phyloP scores from a whole-genome alignment of 2,888 invertebrate genomes.

The Yponomeuta plumbellus region DNA sequence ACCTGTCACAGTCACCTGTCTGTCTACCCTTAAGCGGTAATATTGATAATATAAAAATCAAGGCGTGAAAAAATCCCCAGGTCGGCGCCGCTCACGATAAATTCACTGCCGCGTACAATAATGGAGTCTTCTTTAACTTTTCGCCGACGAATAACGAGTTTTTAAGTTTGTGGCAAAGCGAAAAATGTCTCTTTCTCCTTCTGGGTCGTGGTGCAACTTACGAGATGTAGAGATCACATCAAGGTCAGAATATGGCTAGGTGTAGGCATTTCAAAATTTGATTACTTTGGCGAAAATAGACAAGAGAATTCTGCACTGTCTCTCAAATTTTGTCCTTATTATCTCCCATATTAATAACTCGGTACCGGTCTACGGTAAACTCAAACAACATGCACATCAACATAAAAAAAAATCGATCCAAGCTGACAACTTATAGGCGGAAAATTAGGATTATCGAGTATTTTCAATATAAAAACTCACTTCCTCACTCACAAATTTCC shows the following conservation, averaged over 20 bases:
- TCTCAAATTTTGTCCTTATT: too few relatives aligned
- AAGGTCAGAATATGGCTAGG: neutral
- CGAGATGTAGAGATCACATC: neutral
- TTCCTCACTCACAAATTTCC: too few relatives aligned
- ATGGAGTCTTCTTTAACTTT: constrained; percentile 64
- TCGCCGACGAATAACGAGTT: constrained; percentile 72
- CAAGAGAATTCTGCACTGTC: too few relatives aligned
- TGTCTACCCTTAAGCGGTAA: neutral
- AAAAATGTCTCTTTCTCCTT: constrained; percentile 70
- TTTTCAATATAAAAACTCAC: too few relatives aligned
- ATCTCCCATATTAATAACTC: too few relatives aligned
- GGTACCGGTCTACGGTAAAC: too few relatives aligned
- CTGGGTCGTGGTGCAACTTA: constrained; percentile 30
- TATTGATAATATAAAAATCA: neutral
- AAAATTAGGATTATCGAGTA: too few relatives aligned
- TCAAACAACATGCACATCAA: too few relatives aligned
- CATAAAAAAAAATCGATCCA: too few relatives aligned
- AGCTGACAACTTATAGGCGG: too few relatives aligned
- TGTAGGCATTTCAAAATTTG: neutral
- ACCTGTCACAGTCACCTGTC: too few relatives aligned
- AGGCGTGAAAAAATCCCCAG: constrained; percentile 16
- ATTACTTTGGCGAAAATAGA: too few relatives aligned
- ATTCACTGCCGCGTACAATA: constrained; percentile 52
- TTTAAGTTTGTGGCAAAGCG: constrained; percentile 75
- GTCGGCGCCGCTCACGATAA: constrained; percentile 41